Conservation (phyloP, 2,113 vertebrate species). For the Gavia stellata region DNA sequence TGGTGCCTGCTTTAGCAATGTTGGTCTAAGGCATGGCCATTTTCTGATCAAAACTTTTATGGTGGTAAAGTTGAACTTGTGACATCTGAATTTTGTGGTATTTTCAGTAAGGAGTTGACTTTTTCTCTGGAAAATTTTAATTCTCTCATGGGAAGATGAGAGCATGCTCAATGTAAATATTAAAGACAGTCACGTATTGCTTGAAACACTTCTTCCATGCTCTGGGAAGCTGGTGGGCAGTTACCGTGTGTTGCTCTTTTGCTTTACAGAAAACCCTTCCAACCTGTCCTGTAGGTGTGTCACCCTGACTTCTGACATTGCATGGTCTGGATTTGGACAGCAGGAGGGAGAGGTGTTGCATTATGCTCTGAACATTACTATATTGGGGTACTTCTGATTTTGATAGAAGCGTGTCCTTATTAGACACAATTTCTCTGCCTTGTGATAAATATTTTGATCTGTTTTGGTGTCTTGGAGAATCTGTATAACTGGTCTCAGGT, state of each 20-base stretch:
- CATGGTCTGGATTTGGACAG: neutral
- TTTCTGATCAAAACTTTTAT: neutral
- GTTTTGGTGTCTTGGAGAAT: neutral
- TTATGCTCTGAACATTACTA: neutral
- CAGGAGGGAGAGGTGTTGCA: neutral
- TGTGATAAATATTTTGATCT: neutral
- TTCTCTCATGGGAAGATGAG: neutral
- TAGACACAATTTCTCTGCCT: neutral
- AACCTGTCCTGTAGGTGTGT: neutral
- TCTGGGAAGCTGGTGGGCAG: neutral
- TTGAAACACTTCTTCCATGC: neutral
- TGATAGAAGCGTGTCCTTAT: neutral
- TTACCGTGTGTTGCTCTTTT: neutral
- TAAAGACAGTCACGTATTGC: neutral
- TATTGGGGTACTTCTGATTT: neutral
- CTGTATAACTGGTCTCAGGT: neutral
- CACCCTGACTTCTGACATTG: neutral
- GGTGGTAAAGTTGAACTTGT: neutral
- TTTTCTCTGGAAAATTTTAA: conserved; percentile 1
- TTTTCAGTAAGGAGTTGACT: neutral
- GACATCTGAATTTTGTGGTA: neutral
- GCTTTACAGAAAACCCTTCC: neutral
- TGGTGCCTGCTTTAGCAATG: neutral
- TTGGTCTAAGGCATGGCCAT: accelerated
- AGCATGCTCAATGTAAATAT: neutral